Evolutionary conservation across 2,888 invertebrate species (phyloP).

Genomic region (Buathra laborator): DNA sequence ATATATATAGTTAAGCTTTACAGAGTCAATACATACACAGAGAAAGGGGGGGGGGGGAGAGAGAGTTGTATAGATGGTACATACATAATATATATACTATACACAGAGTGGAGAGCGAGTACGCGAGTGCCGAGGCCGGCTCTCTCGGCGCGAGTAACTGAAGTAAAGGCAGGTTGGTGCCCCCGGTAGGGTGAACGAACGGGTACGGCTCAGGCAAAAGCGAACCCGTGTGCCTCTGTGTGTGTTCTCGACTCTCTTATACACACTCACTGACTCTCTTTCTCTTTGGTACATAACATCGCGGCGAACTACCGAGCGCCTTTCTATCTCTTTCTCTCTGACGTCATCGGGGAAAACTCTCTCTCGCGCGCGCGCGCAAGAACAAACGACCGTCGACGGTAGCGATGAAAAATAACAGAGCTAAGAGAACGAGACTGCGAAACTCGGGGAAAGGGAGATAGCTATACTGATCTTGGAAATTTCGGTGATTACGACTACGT

Average conservation of each 20-base stretch:
- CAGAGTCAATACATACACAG: conserved; percentile 2
- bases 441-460: conserved; percentile 4
- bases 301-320: conserved; percentile 2
- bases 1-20: not conserved
- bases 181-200: conserved; percentile 85
- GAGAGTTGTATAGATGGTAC: conserved; percentile 35
- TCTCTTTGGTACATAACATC: conserved; percentile 45
- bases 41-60: not conserved
- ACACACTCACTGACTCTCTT: conserved; percentile 31
- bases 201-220: conserved; percentile 82
- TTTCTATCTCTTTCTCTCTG: conserved; percentile 62
- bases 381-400: not conserved
- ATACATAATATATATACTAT: conserved; percentile 42
- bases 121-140: conserved; percentile 71
- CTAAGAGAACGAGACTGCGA: conserved; percentile 39
- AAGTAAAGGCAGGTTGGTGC: conserved; percentile 85
- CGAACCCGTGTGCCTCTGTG: conserved; percentile 80
- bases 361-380: not conserved
- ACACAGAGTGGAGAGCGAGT: conserved; percentile 54
- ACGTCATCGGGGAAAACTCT: conserved; percentile 61
- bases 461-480: not conserved
- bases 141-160: conserved; percentile 82
- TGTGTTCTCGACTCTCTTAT: conserved; percentile 74
- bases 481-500: conserved; percentile 1
- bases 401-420: conserved; percentile 44